Percentiles rank a stretch among this genome's conserved stretches.
These are phyloP conservation scores for Ibycter americanus DNA, from an alignment of 2,797 vertebrate genomes.

Conservation along the genomic window DNA sequence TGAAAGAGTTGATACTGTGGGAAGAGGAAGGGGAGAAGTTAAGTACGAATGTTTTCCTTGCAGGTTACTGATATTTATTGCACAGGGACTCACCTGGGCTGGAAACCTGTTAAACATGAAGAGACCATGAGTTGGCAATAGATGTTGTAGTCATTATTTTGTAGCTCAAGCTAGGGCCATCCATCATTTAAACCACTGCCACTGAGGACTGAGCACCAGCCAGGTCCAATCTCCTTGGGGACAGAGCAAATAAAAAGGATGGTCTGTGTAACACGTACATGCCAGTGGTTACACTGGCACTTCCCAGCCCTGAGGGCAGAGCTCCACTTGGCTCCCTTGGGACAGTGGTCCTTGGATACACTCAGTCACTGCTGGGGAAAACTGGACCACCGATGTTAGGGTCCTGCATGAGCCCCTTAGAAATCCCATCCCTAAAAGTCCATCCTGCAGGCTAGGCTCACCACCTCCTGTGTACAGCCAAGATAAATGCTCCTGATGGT, in stretches of 20 bases:
- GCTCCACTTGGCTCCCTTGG: not conserved
- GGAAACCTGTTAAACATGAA: not conserved
- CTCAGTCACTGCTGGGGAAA: not conserved
- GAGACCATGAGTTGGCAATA: not conserved
- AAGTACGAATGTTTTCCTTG: not conserved
- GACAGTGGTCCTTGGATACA: not conserved
- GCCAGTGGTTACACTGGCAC: not conserved
- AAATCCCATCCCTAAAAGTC: not conserved
- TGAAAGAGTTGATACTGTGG: not conserved
- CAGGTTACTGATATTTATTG: not conserved
- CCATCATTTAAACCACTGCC: not conserved
- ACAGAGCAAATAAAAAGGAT: not conserved
- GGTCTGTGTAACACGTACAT: not conserved
- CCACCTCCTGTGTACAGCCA: not conserved
- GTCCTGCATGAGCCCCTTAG: not conserved
- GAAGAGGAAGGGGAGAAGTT: not conserved
- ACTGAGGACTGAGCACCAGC: not conserved
- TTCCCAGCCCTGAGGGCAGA: not conserved
- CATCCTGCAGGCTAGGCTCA: not conserved
- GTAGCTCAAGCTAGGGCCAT: not conserved
- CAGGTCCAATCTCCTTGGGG: not conserved
- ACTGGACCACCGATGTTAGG: rapidly evolving
- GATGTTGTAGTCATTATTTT: not conserved
- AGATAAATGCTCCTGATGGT: not conserved
- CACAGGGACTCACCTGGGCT: not conserved